Percentiles rank a stretch among this genome's conserved stretches.
These are phyloP conservation scores for Drosophila melanogaster DNA, from an alignment of 1,140 invertebrate species.

Conservation along the genomic window DNA sequence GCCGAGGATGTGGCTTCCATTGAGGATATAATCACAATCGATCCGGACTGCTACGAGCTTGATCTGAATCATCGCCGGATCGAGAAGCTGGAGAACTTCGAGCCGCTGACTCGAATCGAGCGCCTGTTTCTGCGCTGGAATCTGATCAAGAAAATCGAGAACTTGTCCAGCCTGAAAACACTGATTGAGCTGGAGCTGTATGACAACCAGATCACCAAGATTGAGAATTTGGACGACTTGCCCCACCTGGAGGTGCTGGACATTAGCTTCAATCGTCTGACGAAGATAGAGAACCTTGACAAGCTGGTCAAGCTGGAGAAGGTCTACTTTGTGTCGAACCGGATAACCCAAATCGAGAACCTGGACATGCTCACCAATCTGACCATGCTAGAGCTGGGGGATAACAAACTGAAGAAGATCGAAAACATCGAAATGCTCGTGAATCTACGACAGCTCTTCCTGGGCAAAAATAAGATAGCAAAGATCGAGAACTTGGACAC, in stretches of 20 bases:
- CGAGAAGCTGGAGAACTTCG: constrained; percentile 92
- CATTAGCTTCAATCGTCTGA: constrained; percentile 98
- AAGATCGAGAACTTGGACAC: constrained; percentile 94
- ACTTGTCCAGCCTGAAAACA: constrained; percentile 90
- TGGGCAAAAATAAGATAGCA: constrained; percentile 98
- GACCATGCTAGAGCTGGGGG: constrained; percentile 95
- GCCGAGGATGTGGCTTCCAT: constrained; percentile 68
- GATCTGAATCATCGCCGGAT: constrained; percentile 96
- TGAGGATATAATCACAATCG: constrained; percentile 77
- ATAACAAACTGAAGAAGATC: constrained; percentile 93
- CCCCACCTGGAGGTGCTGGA: constrained; percentile 96
- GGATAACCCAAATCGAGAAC: constrained; percentile 96
- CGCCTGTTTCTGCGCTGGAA: constrained; percentile 95
- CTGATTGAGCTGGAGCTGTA: constrained; percentile 96
- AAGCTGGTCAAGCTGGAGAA: constrained; percentile 93
- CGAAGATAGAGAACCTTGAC: constrained; percentile 94
- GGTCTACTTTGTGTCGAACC: constrained; percentile 96
- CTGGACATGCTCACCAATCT: constrained; percentile 92
- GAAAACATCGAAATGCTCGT: constrained; percentile 92
- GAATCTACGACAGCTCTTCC: constrained; percentile 91
- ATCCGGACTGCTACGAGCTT: constrained; percentile 78
- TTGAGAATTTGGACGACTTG: constrained; percentile 94
- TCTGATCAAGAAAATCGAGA: constrained; percentile 97
- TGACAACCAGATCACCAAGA: constrained; percentile 97
- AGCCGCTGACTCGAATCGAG: constrained; percentile 90